Conservation (phyloP, 2,888 invertebrate species). For the Nomada flava region DNA sequence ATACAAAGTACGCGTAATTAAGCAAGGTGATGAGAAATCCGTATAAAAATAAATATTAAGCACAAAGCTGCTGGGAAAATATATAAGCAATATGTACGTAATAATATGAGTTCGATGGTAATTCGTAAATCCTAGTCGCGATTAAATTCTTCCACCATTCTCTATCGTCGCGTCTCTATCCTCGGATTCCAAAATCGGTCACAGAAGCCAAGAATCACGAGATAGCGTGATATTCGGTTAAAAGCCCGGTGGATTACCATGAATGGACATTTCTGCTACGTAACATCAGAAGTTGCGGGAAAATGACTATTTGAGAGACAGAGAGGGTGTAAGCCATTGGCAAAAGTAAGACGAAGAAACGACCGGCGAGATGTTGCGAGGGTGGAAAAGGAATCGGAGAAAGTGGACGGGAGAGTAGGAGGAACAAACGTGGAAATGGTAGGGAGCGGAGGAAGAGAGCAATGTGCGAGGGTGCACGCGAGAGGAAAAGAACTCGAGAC, state of each 20-base stretch:
- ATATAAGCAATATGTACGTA: not conserved
- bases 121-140: not conserved
- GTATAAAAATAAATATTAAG: slow-evolving; percentile 8
- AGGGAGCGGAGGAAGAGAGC: slow-evolving; percentile 38
- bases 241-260: slow-evolving; percentile 76
- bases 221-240: slow-evolving; percentile 69
- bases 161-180: not conserved
- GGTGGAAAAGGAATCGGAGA: slow-evolving; percentile 26
- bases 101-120: not conserved
- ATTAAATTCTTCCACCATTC: not conserved
- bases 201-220: slow-evolving; percentile 33
- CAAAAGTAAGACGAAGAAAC: slow-evolving; percentile 24
- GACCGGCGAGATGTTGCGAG: slow-evolving; percentile 1
- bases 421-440: slow-evolving; percentile 29
- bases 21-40: not conserved
- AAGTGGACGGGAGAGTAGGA: slow-evolving; percentile 15
- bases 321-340: not conserved
- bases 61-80: too few relatives aligned
- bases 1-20: slow-evolving; percentile 31
- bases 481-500: slow-evolving; percentile 19
- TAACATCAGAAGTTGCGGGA: slow-evolving; percentile 55
- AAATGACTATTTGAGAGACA: slow-evolving; percentile 23
- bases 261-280: slow-evolving; percentile 70
- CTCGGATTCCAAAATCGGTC: slow-evolving; percentile 51
- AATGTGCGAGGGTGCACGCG: slow-evolving; percentile 25